Evolutionary conservation across 2,797 vertebrate genomes (phyloP), one percentile per base, ranked within the genome.

Genomic region (Gallinago nigripennis): DNA sequence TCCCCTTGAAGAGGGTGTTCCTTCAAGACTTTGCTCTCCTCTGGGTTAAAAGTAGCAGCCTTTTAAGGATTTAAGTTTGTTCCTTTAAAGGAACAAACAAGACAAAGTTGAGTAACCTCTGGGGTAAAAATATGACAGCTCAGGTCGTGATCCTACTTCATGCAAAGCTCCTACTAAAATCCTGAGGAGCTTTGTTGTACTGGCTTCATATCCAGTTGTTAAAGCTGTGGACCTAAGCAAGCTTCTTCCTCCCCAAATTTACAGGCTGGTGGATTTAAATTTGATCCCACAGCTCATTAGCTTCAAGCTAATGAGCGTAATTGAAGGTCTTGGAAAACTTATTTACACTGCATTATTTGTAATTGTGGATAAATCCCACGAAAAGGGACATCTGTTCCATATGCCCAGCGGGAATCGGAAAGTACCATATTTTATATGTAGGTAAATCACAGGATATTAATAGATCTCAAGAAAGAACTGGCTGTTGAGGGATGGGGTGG

Each of bases 321-420:
- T n/a, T 95, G 48, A 93, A 87, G 65, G 69, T 78, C 83, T 90
- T 73, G 48, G 66, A 58, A 92, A 96, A 94, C 70, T 88, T 96
- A 81, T 93, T 95, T 95, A 88, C 64, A 69, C n/a, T 58, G 61
- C 37, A 78, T 86, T 95, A 81, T 95, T 93, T 89, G 50, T 51
- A 95, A 95, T 83, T 85, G 83, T 68, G 72, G 81, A 77, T 76
- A 94, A 96, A 85, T 48, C 79, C 57, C 45, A 68, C 57, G 83
- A 92, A 95, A 88, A 78, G 71, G 65, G 92, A 95, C 94, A 96
- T 95, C 95, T 96, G 93, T 58, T 96, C 90, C 93, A 72, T 86
- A 82, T 43, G 83, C 63, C 83, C 25, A 0, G 80, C 65, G 78
- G 88, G 92, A 95, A 93, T 89, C 83, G 90, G 78, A 93, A 95